Evolutionary conservation across 2,113 vertebrate genomes (phyloP).

Genomic region (Microcebus jonahi): DNA sequence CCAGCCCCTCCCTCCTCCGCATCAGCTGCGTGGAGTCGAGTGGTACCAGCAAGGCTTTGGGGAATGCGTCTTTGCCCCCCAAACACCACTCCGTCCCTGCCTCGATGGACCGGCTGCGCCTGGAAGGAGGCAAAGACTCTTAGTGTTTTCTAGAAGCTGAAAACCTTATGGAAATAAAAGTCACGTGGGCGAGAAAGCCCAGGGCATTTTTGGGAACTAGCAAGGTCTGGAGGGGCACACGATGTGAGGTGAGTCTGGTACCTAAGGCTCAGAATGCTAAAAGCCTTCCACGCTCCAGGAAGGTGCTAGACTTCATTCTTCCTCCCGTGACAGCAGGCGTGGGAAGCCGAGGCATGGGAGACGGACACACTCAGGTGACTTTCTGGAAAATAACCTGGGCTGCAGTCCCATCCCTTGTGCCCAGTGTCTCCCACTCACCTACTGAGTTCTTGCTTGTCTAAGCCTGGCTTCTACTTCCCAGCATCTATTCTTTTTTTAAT

Average conservation of each 20-base stretch:
- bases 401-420: no score
- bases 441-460: neutral
- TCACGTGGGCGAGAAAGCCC: neutral
- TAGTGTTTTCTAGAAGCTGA: neutral
- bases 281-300: accelerated
- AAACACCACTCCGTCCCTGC: neutral
- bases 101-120: neutral
- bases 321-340: accelerated
- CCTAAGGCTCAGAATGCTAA: neutral
- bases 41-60: accelerated
- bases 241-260: neutral
- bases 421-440: neutral
- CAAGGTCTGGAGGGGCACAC: neutral
- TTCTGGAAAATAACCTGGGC: neutral
- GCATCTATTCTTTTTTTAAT: neutral
- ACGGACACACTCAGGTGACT: neutral
- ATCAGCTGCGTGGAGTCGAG: accelerated
- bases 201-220: neutral
- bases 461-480: neutral
- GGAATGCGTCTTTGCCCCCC: neutral
- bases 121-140: neutral
- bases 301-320: neutral
- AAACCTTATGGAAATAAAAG: neutral
- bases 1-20: neutral
- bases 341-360: accelerated